phyloP scores from a whole-genome alignment of 2,797 vertebrate species.

The Pipistrellus nathusii region DNA sequence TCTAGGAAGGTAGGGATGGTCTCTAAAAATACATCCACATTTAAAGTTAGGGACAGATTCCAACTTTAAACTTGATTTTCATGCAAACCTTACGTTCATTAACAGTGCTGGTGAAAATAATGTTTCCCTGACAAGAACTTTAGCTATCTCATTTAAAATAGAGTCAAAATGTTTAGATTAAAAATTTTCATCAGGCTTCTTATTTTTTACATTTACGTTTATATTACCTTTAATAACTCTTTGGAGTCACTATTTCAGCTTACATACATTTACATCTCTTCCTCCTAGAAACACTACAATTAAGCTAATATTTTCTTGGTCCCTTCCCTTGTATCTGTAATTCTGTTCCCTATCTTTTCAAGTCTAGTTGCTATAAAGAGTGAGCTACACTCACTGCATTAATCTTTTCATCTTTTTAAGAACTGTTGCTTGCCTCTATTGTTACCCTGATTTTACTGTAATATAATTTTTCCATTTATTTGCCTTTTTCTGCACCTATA shows the following conservation, averaged over 20 bases:
- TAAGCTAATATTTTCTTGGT: neutral
- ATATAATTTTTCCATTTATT: neutral
- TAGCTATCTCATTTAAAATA: slow-evolving; percentile 1
- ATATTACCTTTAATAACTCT: neutral
- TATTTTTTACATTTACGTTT: neutral
- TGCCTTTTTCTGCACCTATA: neutral
- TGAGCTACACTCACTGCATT: neutral
- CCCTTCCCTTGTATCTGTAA: neutral
- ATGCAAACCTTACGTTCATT: neutral
- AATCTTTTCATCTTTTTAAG: neutral
- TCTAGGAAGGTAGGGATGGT: neutral
- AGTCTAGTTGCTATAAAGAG: neutral
- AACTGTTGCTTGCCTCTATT: neutral
- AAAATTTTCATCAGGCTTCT: neutral
- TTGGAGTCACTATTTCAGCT: neutral
- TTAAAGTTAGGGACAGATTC: neutral
- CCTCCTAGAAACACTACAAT: neutral
- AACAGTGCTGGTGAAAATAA: neutral
- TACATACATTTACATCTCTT: neutral
- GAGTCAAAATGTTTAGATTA: neutral
- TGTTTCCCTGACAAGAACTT: neutral
- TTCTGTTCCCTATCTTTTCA: neutral
- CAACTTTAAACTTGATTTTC: neutral
- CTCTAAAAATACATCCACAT: neutral
- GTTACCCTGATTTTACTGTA: neutral